Evolutionary conservation across 1,140 invertebrate species (phyloP), one percentile per base, ranked within the genome.

Genomic region (Littorina saxatilis): DNA sequence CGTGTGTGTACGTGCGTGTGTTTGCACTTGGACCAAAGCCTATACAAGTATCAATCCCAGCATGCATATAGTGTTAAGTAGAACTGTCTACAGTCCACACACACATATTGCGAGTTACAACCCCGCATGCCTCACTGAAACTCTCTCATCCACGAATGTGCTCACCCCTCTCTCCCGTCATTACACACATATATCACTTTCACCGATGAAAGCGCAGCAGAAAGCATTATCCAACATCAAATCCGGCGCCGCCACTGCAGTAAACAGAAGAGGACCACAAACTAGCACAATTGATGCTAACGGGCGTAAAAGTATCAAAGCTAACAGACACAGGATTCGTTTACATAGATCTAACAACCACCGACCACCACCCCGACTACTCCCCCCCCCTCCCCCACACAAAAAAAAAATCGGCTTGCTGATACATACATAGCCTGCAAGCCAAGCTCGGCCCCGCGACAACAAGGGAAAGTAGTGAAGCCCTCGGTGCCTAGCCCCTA

Each of bases 161-260:
- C n/a, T n/a, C n/a, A n/a, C n/a, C n/a, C n/a, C n/a, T n/a, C n/a
- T n/a, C n/a, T n/a, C n/a, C n/a, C n/a, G n/a, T n/a, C n/a, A n/a
- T n/a, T n/a, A n/a, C n/a, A n/a, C 70, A 73, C 70, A 73, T 73
- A 73, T 23, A 73, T 73, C 70, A 73, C 11, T n/a, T 20, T 23
- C 37, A 29, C 35, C 39, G 70, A 37, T 43, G 15, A 39, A 73
- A 40, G 70, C 39, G 40, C n/a, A 35, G 40, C 37, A 17, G 40
- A 20, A 5, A 32, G 4, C 23, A 9, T 23, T 73, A 73, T 73
- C 70, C 20, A 37, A 40, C 70, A 2, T 13, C 23, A 27, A 23
- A 73, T 73, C 70, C n/a, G 23, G 70, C 40, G n/a, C 13, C 39
- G n/a, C 70, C 40, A 40, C 13, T 43, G n/a, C 70, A 13, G 37